These are phyloP conservation scores for Naja naja DNA, from an alignment of 2,113 vertebrate species.

Conservation along the genomic window DNA sequence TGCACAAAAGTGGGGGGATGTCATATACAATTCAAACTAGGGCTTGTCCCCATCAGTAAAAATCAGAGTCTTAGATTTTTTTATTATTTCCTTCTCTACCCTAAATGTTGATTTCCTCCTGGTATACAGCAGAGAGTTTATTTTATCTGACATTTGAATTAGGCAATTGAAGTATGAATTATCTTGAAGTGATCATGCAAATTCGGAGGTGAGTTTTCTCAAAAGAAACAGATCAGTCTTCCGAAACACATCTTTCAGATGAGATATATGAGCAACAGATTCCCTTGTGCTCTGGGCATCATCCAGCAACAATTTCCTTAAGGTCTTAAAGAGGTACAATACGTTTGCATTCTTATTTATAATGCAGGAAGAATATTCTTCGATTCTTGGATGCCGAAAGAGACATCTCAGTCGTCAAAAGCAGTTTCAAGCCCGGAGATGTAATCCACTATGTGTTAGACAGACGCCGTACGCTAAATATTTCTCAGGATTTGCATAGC, in stretches of 20 bases:
- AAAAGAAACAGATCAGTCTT: background rate
- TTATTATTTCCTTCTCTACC: too few species aligned
- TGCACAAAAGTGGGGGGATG: background rate
- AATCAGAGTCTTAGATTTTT: background rate
- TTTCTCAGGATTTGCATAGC: slow-evolving; percentile 80
- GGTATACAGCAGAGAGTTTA: background rate
- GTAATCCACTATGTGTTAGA: slow-evolving; percentile 86
- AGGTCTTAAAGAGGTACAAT: background rate
- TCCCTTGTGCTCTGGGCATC: background rate
- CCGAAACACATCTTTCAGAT: background rate
- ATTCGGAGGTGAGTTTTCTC: background rate
- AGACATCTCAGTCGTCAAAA: slow-evolving; percentile 86
- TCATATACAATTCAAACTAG: background rate
- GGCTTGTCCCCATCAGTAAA: background rate
- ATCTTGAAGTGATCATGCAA: background rate
- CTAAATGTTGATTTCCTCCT: background rate
- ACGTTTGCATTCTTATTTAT: slow-evolving; percentile 14
- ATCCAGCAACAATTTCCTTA: background rate
- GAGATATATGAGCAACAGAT: background rate
- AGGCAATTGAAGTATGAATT: background rate
- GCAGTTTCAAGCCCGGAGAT: slow-evolving; percentile 85
- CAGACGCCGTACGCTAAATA: slow-evolving; percentile 81
- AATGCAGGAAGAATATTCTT: slow-evolving; percentile 82
- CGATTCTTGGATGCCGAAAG: slow-evolving; percentile 85
- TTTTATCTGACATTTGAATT: background rate